Base-by-base conservation (phyloP, 2,888 invertebrate genomes). In the Drosophila basisetae region DNA sequence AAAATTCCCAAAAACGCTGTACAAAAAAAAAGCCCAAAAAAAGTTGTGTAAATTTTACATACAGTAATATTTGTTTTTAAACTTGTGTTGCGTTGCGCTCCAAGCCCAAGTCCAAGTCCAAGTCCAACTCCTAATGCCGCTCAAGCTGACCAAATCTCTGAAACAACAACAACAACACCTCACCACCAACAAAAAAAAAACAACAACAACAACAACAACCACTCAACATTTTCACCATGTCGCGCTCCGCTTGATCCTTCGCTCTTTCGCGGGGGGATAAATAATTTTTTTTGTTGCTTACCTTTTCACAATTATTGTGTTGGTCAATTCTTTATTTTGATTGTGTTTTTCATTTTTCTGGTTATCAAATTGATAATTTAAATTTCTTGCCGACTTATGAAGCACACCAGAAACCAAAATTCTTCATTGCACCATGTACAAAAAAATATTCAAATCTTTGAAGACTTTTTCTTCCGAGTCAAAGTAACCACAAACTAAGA, bases 371-470 rank as follows among this genome's bases (percentile, higher is more conserved):
- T 41, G 41, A 30, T 30, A 18, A 58, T 50, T 58, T 80, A 72
- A 33, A 55, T 87, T 86, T 84, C 73, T 82, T 80, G 88, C 85
- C 70, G 88, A 82, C 72, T 82, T 84, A 70, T 78, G 71, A 85
- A 84, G 85, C 85, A 85, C 90, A 82, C 68, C 71, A 83, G 30
- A 69, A 73, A 59, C 63, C 65, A 82, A 75, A 82, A 75, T 73
- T 85, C 73, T 83, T 83, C 81, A 82, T 84, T 79, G 87, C 90
- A 90, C 89, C 66, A 71, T 89, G 74, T 82, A 89, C 68, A 76
- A 80, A 61, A 50, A 54, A 41, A 49, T 22, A 33, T 52, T 9
- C 25, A 47, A 50, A 33, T 70, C 74, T 76, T 69, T 71, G 68
- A 79, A 71, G 78, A 79, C 71, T 69, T 73, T 71, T 72, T 75